Base-by-base conservation (phyloP, 2,797 vertebrate genomes). In the Merluccius polli region DNA sequence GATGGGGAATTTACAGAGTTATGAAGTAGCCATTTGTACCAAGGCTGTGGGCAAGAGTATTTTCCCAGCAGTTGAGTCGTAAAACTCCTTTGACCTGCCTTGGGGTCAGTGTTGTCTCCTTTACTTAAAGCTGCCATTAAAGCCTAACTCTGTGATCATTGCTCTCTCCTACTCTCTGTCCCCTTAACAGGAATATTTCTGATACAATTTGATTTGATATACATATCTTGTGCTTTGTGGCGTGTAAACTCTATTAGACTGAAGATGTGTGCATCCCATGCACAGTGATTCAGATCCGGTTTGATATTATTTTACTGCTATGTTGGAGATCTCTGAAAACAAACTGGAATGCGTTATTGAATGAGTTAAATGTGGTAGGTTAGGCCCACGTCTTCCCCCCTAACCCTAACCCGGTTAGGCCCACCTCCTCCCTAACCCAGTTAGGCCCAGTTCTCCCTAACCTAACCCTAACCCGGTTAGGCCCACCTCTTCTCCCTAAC, bases 91-190 rank as follows among this genome's bases (percentile, higher is more conserved):
- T 38, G 41, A 30, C 72, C 35, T 75, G 78, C 75, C 59, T 76
- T 71, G 75, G 31, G 29, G 18, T 78, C 41, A 72, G 21, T 29
- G 4, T 74, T 76, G 48, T 74, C 38, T 65, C 77, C 31, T 32
- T 78, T 71, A 73, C 67, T 36, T 76, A 73, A 83, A 81, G 69
- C 77, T 71, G 29, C 82, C 81, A 90, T 87, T 87, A 89, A 91
- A 89, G 77, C 41, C 72, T 81, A 70, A 84, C 63, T 69, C 75
- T 84, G 81, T 87, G 84, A 85, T 77, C 76, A 71, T 77, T 67
- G 67, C 24, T 41, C 24, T 78, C 70, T 81, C 65, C 71, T 69
- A 29, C 67, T 76, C 72, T 70, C 74, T 48, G 72, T 86, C 38
- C 30, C 10, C 1, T 38, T 29, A 82, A 79, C n/a, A 52, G 69